Percentiles rank a stretch among this genome's conserved stretches.
Conservation (phyloP, 2,888 invertebrate genomes). For the Drosophila monieri region DNA sequence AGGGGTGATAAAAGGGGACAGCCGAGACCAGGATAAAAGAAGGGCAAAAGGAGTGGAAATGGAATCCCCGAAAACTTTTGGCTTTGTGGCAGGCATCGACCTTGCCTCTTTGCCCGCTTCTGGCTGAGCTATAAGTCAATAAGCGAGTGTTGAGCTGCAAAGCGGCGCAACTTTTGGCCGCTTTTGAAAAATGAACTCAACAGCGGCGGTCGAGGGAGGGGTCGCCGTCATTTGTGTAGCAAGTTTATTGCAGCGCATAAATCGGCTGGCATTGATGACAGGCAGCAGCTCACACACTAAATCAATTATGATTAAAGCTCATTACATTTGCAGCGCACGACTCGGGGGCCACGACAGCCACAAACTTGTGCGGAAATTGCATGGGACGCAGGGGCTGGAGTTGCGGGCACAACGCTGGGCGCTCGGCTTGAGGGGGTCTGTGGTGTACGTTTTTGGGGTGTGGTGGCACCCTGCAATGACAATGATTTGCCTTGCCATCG, state of each 20-base stretch:
- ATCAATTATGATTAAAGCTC: conserved; percentile 79
- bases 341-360: conserved; percentile 48
- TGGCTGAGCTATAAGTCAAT: conserved; percentile 66
- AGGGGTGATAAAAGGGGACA: not conserved
- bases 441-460: conserved; percentile 36
- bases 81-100: conserved; percentile 43
- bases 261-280: conserved; percentile 64
- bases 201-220: conserved; percentile 33
- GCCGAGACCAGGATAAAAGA: not conserved
- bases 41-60: conserved; percentile 1
- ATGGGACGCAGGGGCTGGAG: conserved; percentile 16
- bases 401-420: not conserved
- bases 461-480: conserved; percentile 69
- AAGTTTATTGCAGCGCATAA: conserved; percentile 66
- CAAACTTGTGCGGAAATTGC: conserved; percentile 71
- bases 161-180: conserved; percentile 50
- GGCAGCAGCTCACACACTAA: conserved; percentile 52
- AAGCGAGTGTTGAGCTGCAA: conserved; percentile 74
- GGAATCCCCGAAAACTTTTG: conserved; percentile 50
- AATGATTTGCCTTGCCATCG: conserved; percentile 71
- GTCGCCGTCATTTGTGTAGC: conserved; percentile 63
- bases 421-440: conserved; percentile 22
- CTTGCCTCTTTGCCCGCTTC: conserved; percentile 22
- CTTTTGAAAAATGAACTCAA: conserved; percentile 64
- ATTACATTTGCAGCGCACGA: conserved; percentile 67